Percentiles rank a stretch among this genome's conserved stretches.
phyloP scores from a whole-genome alignment of 1,140 invertebrate species.

The Anoplophora glabripennis region DNA sequence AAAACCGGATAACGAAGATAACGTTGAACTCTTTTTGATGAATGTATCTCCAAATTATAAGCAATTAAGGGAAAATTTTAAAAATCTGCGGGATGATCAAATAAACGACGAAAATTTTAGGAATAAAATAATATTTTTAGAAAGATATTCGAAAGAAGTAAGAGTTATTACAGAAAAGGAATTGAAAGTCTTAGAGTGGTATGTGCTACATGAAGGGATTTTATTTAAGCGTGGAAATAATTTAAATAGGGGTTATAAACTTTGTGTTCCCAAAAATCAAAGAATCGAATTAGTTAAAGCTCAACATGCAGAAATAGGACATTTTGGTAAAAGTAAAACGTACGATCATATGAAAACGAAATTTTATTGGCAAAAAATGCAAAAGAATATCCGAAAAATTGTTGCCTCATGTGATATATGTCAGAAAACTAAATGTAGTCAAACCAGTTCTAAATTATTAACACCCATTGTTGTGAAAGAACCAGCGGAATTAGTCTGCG shows the following conservation, averaged over 20 bases:
- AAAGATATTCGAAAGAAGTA: background rate
- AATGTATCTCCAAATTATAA: background rate
- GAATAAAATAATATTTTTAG: background rate
- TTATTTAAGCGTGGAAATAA: too few species aligned
- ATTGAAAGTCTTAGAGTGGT: background rate
- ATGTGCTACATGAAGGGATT: background rate
- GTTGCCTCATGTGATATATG: conserved; percentile 11
- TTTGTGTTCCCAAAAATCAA: too few species aligned
- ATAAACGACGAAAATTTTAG: background rate
- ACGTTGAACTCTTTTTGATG: background rate
- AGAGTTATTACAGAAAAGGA: background rate
- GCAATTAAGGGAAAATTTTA: background rate
- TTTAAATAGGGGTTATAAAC: too few species aligned
- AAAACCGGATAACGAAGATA: background rate
- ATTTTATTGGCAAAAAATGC: conserved; percentile 14
- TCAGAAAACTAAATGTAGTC: conserved; percentile 4
- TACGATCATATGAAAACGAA: background rate
- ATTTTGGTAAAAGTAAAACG: conserved; percentile 9
- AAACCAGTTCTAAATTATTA: background rate
- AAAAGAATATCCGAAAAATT: background rate
- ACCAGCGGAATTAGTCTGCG: too few species aligned
- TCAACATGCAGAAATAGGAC: conserved; percentile 1
- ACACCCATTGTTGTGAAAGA: background rate
- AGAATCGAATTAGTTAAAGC: background rate
- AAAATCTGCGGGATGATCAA: background rate